phyloP scores from a whole-genome alignment of 2,888 invertebrate species.

The Archips xylosteana region DNA sequence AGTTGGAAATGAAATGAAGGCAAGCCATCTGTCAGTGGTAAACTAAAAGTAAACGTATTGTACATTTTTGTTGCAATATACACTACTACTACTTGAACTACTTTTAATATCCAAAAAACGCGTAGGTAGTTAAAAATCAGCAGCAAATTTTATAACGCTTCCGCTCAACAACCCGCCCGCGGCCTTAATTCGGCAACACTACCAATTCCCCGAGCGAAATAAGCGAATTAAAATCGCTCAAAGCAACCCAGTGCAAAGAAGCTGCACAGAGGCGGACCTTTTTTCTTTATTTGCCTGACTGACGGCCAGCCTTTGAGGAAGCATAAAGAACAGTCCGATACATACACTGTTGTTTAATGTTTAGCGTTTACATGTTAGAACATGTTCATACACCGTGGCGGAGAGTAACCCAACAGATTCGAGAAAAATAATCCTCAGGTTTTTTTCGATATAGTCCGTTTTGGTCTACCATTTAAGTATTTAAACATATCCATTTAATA shows the following conservation, averaged over 20 bases:
- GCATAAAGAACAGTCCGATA: slow-evolving; percentile 17
- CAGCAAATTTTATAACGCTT: slow-evolving; percentile 18
- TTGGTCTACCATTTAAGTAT: too few relatives aligned
- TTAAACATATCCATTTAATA: too few relatives aligned
- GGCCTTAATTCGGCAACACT: slow-evolving; percentile 70
- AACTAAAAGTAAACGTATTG: too few relatives aligned
- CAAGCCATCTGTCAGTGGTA: too few relatives aligned
- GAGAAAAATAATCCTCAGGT: too few relatives aligned
- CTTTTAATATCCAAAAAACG: background rate
- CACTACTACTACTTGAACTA: too few relatives aligned
- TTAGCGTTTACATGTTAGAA: background rate
- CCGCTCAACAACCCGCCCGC: slow-evolving; percentile 41
- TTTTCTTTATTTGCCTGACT: slow-evolving; percentile 61
- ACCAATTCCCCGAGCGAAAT: slow-evolving; percentile 75
- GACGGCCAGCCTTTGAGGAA: slow-evolving; percentile 69
- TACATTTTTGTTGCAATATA: too few relatives aligned
- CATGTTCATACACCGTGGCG: too few relatives aligned
- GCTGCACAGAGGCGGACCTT: slow-evolving; percentile 71
- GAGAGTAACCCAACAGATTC: too few relatives aligned
- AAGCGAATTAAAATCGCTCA: slow-evolving; percentile 83
- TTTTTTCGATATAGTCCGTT: too few relatives aligned
- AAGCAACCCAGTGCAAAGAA: slow-evolving; percentile 78
- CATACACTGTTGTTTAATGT: background rate
- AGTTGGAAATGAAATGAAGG: too few relatives aligned
- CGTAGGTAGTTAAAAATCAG: background rate